Conservation (phyloP, 2,888 invertebrate genomes). For the Lepidochitona cinerea region DNA sequence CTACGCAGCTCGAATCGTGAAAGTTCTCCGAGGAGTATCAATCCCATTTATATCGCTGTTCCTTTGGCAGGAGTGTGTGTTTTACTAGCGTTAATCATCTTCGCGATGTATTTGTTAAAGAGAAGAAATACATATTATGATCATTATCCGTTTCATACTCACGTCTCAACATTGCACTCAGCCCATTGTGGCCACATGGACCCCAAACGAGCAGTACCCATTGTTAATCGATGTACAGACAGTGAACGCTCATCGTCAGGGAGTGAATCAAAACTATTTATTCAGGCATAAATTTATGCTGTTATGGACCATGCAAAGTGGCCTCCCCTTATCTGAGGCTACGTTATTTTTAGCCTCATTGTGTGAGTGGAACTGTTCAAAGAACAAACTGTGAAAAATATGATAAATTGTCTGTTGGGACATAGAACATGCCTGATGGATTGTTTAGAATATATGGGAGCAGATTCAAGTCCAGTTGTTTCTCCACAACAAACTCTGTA, state of each 20-base stretch:
- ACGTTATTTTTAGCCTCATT: too few species aligned
- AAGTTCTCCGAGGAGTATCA: slow-evolving; percentile 37
- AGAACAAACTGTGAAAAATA: too few species aligned
- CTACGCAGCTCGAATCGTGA: background rate
- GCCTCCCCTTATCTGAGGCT: too few species aligned
- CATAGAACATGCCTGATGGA: too few species aligned
- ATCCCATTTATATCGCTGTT: slow-evolving; percentile 69
- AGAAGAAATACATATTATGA: slow-evolving; percentile 57
- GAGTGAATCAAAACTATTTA: slow-evolving; percentile 61
- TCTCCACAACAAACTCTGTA: too few species aligned
- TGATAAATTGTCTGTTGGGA: too few species aligned
- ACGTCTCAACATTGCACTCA: slow-evolving; percentile 34
- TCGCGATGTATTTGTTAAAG: slow-evolving; percentile 66
- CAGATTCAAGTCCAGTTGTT: too few species aligned
- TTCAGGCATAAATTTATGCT: slow-evolving; percentile 40
- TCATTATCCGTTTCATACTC: slow-evolving; percentile 49
- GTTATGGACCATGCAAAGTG: background rate
- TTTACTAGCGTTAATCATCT: slow-evolving; percentile 65
- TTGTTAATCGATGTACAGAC: slow-evolving; percentile 60
- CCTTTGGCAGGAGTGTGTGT: slow-evolving; percentile 68
- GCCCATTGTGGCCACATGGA: slow-evolving; percentile 4
- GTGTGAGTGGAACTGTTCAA: too few species aligned
- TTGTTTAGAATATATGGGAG: too few species aligned
- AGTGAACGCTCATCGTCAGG: slow-evolving; percentile 63
- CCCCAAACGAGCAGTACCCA: slow-evolving; percentile 5